phyloP scores from a whole-genome alignment of 2,888 invertebrate genomes.

The Carpatolechia fugitivella region DNA sequence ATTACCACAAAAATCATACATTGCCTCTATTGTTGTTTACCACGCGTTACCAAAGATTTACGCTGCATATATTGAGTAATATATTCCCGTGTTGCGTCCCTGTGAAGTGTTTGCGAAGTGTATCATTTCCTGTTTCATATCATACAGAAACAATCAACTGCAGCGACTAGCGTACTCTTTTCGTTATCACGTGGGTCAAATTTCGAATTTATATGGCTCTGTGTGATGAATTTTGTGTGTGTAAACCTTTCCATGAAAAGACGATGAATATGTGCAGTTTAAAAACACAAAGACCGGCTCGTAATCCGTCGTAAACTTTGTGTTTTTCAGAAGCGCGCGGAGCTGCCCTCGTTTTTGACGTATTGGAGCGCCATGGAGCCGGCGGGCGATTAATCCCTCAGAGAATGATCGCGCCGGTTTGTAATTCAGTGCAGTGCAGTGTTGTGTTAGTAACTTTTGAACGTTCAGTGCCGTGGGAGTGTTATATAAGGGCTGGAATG shows the following conservation, averaged over 20 bases:
- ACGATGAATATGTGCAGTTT: constrained; percentile 29
- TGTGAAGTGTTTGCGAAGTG: constrained; percentile 55
- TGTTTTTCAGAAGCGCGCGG: constrained; percentile 70
- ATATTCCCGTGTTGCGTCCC: constrained; percentile 24
- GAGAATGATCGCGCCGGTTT: constrained; percentile 43
- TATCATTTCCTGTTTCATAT: constrained; percentile 75
- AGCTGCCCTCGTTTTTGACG: constrained; percentile 42
- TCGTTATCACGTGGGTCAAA: constrained; percentile 78
- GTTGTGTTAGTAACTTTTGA: constrained; percentile 51
- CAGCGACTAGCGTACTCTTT: constrained; percentile 68
- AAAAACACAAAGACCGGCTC: constrained; percentile 55
- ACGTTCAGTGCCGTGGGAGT: constrained; percentile 37
- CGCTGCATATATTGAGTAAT: constrained; percentile 24
- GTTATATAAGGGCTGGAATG: constrained; percentile 71
- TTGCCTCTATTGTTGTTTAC: constrained; percentile 42
- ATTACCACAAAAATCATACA: constrained; percentile 50
- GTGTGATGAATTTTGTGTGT: constrained; percentile 33
- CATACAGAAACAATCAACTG: constrained; percentile 71
- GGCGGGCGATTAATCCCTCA: constrained; percentile 55
- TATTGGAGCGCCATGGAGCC: constrained; percentile 54
- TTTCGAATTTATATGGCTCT: constrained; percentile 56
- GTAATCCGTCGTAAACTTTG: constrained; percentile 61
- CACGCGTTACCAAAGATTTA: constrained; percentile 14
- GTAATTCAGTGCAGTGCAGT: constrained; percentile 48
- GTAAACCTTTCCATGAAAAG: constrained; percentile 25